Base-by-base conservation (phyloP, 1,140 invertebrate species). In the Trypoxylus dichotomus region DNA sequence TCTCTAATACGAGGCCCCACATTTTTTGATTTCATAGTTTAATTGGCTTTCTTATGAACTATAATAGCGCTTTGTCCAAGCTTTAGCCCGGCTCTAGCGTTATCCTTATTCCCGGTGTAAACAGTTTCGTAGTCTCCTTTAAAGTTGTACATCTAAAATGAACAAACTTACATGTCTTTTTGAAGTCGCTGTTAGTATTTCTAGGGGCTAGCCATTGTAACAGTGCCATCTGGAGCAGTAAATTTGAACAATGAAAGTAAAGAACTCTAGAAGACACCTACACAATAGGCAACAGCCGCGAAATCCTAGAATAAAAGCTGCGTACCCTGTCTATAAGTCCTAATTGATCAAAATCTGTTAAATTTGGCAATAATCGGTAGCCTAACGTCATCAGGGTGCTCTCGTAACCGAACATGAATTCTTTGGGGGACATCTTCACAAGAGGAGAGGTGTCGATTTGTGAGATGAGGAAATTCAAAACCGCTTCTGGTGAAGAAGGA, bases 371-470 rank as follows among this genome's bases (percentile, higher is more conserved):
- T 76, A 95, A 89, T 2, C 90, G 91, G 83, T 95, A 93, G 0
- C 94, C 94, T 25, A 95, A 82, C 0, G 92, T 93, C 82, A 94
- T 91, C 41, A 95, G 85, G 2, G 92, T 85, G 1, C 92, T 93
- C 77, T 91, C 85, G 85, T 94, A 94, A 0, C 93, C 93, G 82
- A 95, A 95, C 94, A 95, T 95, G 83, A 95, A 95, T 84, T 95
- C 94, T 76, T 86, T 90, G 0, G 94, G 93, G 0, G 93, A 94
- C 92, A 95, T 94, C 81, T 88, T 85, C 0, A 93, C 90, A 15
- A 95, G 85, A 0, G 94, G 93, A 74, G 91, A 86, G 1, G 90
- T 89, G 19, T 92, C 87, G 0, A 92, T 93, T 72, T 92, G 88
- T 1, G 86, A 84, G 15, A 95, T 92, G 0, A 95, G 80, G 5